Evolutionary conservation across 2,888 invertebrate species (phyloP).

Genomic region (Amphipoea lucens): DNA sequence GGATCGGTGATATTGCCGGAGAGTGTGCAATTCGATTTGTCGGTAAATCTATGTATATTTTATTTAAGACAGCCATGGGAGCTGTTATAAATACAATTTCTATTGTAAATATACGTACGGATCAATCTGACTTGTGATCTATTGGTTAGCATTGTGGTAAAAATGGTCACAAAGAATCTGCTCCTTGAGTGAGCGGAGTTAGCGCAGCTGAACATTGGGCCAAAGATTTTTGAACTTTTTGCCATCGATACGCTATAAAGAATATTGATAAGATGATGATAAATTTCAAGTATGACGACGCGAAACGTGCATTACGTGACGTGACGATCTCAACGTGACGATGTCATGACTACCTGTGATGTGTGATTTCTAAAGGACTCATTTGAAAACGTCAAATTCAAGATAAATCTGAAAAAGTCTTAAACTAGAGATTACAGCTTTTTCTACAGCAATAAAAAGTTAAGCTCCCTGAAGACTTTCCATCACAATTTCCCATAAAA

Average conservation of each 20-base stretch:
- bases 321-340: too few relatives aligned
- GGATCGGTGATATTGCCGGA: slow-evolving; percentile 1
- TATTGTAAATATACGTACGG: not conserved
- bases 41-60: slow-evolving; percentile 14
- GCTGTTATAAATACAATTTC: not conserved
- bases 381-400: not conserved
- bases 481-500: slow-evolving; percentile 19
- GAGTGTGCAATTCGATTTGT: not conserved
- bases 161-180: not conserved
- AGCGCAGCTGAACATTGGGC: too few relatives aligned
- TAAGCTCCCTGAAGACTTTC: not conserved
- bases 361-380: not conserved
- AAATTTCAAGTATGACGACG: not conserved
- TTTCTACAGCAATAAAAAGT: not conserved
- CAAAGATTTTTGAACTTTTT: too few relatives aligned
- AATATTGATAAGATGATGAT: not conserved
- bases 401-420: not conserved
- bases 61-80: not conserved
- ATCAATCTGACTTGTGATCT: not conserved
- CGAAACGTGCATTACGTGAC: not conserved
- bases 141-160: not conserved
- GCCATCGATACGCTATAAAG: too few relatives aligned
- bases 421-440: not conserved
- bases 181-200: too few relatives aligned
- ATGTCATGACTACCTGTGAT: not conserved